Evolutionary conservation across 1,140 invertebrate species (phyloP).

Genomic region (Spodoptera litura): DNA sequence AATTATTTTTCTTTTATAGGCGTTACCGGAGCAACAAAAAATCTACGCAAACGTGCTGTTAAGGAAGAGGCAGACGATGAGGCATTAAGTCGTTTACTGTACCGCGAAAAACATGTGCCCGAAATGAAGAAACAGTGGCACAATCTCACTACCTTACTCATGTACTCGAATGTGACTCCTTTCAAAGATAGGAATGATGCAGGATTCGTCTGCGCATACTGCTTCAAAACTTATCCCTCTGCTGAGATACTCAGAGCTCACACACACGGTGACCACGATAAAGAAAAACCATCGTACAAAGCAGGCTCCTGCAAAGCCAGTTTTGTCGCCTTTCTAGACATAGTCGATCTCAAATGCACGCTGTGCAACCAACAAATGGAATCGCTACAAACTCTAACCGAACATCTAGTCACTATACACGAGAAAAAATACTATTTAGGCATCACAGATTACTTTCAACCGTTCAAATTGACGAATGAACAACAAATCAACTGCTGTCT

Average conservation of each 20-base stretch:
- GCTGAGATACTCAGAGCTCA: slow-evolving; percentile 69
- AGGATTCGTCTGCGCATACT: slow-evolving; percentile 79
- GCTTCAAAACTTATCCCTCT: slow-evolving; percentile 74
- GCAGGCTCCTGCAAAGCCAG: slow-evolving; percentile 72
- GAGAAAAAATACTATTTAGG: slow-evolving; percentile 75
- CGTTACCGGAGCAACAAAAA: slow-evolving; percentile 72
- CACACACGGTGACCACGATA: slow-evolving; percentile 71
- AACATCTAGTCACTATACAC: slow-evolving; percentile 75
- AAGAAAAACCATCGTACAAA: slow-evolving; percentile 76
- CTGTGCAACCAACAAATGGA: slow-evolving; percentile 70
- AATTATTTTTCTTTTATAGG: slow-evolving; percentile 84
- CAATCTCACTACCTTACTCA: slow-evolving; percentile 75
- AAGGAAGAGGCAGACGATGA: slow-evolving; percentile 64
- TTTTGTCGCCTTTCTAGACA: slow-evolving; percentile 77
- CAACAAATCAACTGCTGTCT: slow-evolving; percentile 76
- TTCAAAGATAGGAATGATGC: slow-evolving; percentile 81
- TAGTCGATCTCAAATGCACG: slow-evolving; percentile 78
- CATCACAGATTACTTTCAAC: slow-evolving; percentile 77
- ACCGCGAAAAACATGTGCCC: slow-evolving; percentile 70
- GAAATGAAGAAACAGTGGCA: slow-evolving; percentile 83
- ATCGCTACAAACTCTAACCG: slow-evolving; percentile 62
- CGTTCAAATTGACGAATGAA: slow-evolving; percentile 75
- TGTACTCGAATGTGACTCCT: slow-evolving; percentile 77
- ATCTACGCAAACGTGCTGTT: slow-evolving; percentile 68
- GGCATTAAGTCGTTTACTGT: slow-evolving; percentile 60